Conservation (phyloP, 2,888 invertebrate species). For the Schizaphis graminum region DNA sequence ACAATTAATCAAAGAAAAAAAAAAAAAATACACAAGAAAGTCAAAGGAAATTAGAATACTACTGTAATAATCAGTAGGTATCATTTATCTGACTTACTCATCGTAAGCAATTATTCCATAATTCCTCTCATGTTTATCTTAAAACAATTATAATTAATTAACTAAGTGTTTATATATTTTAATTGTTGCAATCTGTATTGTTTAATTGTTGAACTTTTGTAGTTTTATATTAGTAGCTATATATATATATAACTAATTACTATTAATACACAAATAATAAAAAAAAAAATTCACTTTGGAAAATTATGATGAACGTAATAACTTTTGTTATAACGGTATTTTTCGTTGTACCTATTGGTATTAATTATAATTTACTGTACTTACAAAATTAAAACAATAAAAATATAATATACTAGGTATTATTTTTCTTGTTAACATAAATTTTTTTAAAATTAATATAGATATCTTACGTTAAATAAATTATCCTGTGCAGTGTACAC, state of each 20-base stretch:
- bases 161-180: too few relatives aligned
- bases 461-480: neutral
- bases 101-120: too few relatives aligned
- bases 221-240: too few relatives aligned
- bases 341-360: too few relatives aligned
- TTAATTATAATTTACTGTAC: too few relatives aligned
- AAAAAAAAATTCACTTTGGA: neutral
- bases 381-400: neutral
- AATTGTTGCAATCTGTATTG: too few relatives aligned
- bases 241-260: too few relatives aligned
- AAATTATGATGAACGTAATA: neutral
- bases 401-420: neutral
- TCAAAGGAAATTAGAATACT: neutral
- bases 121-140: too few relatives aligned
- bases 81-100: neutral
- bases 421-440: too few relatives aligned
- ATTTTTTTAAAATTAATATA: neutral
- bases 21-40: neutral
- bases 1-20: conserved; percentile 35
- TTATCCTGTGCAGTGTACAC: neutral
- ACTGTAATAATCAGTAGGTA: neutral
- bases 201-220: too few relatives aligned
- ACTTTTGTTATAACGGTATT: too few relatives aligned
- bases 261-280: neutral
- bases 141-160: too few relatives aligned